Evolutionary conservation across 1,140 invertebrate species (phyloP), one percentile per base, ranked within the genome.

Genomic region (Metopolophium dirhodum): DNA sequence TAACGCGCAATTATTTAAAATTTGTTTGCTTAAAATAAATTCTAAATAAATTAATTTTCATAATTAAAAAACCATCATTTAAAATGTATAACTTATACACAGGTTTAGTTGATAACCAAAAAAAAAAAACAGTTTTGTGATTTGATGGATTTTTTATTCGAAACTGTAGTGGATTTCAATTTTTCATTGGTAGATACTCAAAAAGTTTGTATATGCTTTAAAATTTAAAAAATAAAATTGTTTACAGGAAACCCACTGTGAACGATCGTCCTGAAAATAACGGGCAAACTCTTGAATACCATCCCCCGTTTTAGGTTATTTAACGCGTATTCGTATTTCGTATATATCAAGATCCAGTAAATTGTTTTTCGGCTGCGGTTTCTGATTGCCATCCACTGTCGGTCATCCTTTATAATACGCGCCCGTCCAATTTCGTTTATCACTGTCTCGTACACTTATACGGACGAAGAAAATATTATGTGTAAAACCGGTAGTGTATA

Each of bases 401-500:
- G 47, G 86, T 49, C 86, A 30, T 51, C 86, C 49, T 88, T 88
- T 88, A 41, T 41, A 41, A 88, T 86, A 49, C 51, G n/a, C 26
- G 20, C 20, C 45, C 47, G 86, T 88, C 47, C 47, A 35, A 88
- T 89, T 89, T 89, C 87, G 87, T 89, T 89, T 89, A 30, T 86
- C 83, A 26, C 41, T 35, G 85, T 87, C 45, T 30, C 22, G 83
- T 45, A 14, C 26, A 26, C 14, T 37, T 37, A 49, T 26, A 30
- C 45, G 26, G 3, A n/a, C 41, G 2, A 14, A 87, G 45, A 14
- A 87, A 87, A 87, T 85, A 49, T 22, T 49, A 87, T 8, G 87
- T 89, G 87, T 54, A 89, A 89, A 89, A 89, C 87, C n/a, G 87
- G 87, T 89, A 89, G 87, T 89, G 20, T 23, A 20, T 86, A n/a